Percentiles rank a stretch among this genome's conserved stretches.
Conservation (phyloP, 2,113 vertebrate species). For the Stigmatopora argus region DNA sequence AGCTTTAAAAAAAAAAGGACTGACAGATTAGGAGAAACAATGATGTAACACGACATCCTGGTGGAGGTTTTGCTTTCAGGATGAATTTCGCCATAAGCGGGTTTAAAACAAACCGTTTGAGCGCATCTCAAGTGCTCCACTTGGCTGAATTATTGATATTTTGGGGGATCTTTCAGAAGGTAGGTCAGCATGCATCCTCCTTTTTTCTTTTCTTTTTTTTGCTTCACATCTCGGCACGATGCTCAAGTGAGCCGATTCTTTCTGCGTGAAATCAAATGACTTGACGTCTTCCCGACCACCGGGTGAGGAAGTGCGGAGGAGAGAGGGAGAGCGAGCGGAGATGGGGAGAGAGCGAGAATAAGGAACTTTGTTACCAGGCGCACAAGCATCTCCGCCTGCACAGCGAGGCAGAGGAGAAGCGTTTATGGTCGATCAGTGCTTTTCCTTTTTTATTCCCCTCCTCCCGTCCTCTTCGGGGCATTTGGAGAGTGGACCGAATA, state of each 20-base stretch:
- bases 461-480: conserved; percentile 28
- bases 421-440: conserved; percentile 62
- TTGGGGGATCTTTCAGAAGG: conserved; percentile 33
- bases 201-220: neutral
- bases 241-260: conserved; percentile 54
- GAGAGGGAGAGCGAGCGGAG: conserved; percentile 24
- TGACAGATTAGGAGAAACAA: conserved; percentile 31
- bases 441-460: conserved; percentile 48
- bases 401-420: conserved; percentile 38
- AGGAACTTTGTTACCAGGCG: conserved; percentile 64
- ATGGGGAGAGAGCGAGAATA: conserved; percentile 36
- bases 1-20: conserved; percentile 3
- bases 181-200: conserved; percentile 50
- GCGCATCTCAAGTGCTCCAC: neutral
- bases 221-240: conserved; percentile 26
- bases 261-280: conserved; percentile 64
- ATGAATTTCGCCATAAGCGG: conserved; percentile 33
- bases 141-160: conserved; percentile 42
- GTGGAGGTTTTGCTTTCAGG: conserved; percentile 23
- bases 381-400: conserved; percentile 51
- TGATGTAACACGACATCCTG: conserved; percentile 24
- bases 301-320: conserved; percentile 11
- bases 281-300: conserved; percentile 56
- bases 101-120: conserved; percentile 24
- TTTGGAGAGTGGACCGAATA: conserved; percentile 18